A percentile compares a stretch with the other conserved stretches of the same genome.
phyloP scores from a whole-genome alignment of 2,888 invertebrate genomes.

The Ornithoptera priamus region DNA sequence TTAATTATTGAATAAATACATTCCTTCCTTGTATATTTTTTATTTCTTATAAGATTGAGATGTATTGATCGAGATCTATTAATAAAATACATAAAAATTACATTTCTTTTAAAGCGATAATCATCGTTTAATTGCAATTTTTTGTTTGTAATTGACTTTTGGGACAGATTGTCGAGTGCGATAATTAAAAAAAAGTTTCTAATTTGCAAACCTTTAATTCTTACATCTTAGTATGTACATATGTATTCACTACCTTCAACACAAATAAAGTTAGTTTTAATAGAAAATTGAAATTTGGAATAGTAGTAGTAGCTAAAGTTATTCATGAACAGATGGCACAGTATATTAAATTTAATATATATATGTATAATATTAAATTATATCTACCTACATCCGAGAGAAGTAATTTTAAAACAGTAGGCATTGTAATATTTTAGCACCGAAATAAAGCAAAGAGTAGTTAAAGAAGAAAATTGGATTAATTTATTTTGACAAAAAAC shows the following conservation, averaged over 20 bases:
- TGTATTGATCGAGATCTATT: too few relatives aligned
- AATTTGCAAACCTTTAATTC: constrained; percentile 46
- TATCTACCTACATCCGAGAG: not conserved
- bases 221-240: constrained; percentile 31
- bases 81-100: not conserved
- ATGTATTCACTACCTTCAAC: constrained; percentile 14
- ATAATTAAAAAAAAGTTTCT: constrained; percentile 3
- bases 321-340: constrained; percentile 28
- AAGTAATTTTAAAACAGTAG: not conserved
- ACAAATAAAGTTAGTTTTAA: constrained; percentile 20
- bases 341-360: constrained; percentile 15
- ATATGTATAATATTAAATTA: not conserved
- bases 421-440: not conserved
- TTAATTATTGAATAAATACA: constrained; percentile 39
- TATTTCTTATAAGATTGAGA: not conserved
- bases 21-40: constrained; percentile 34
- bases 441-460: not conserved
- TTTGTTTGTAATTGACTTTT: not conserved
- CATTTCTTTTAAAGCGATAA: not conserved
- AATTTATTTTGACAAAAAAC: too few relatives aligned
- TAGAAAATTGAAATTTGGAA: constrained; percentile 3
- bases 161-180: not conserved
- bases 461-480: too few relatives aligned
- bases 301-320: constrained; percentile 11
- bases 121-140: not conserved